phyloP scores from a whole-genome alignment of 2,797 vertebrate genomes.

The Tauraco hartlaubi region DNA sequence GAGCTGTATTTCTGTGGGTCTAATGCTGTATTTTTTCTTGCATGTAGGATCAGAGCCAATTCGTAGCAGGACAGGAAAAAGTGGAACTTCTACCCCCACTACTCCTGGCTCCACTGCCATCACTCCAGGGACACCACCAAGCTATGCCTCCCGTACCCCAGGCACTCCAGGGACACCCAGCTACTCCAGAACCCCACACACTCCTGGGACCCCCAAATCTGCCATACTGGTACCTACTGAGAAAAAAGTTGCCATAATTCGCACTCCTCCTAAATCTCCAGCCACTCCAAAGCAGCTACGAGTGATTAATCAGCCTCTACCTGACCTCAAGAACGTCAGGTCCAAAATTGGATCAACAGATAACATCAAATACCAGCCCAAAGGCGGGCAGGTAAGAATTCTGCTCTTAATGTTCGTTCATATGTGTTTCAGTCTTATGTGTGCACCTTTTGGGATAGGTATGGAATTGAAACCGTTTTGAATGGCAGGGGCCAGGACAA shows the following conservation, averaged over 20 bases:
- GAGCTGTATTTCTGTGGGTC: background rate
- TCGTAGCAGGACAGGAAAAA: constrained; percentile 91
- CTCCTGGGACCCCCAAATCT: constrained; percentile 93
- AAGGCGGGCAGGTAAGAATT: constrained; percentile 93
- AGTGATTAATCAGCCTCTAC: constrained; percentile 92
- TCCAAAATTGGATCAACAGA: constrained; percentile 95
- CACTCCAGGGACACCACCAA: constrained; percentile 93
- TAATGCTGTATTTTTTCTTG: background rate
- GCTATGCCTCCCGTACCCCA: constrained; percentile 93
- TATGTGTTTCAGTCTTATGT: background rate
- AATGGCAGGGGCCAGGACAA: background rate
- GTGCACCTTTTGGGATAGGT: background rate
- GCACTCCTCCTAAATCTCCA: constrained; percentile 95
- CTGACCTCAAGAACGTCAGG: constrained; percentile 93
- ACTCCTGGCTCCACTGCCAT: constrained; percentile 94
- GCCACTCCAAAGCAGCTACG: constrained; percentile 92
- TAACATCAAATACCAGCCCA: constrained; percentile 94
- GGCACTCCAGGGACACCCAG: constrained; percentile 91
- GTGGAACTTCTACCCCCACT: constrained; percentile 93
- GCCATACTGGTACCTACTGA: constrained; percentile 92
- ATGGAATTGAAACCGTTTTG: background rate
- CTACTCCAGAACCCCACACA: constrained; percentile 88
- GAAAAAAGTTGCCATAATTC: constrained; percentile 95
- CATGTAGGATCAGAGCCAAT: constrained; percentile 88
- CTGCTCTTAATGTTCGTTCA: background rate